A percentile compares a stretch with the other conserved stretches of the same genome.
These are phyloP conservation scores for Netelia melanura DNA, from an alignment of 2,888 invertebrate species.

Conservation along the genomic window DNA sequence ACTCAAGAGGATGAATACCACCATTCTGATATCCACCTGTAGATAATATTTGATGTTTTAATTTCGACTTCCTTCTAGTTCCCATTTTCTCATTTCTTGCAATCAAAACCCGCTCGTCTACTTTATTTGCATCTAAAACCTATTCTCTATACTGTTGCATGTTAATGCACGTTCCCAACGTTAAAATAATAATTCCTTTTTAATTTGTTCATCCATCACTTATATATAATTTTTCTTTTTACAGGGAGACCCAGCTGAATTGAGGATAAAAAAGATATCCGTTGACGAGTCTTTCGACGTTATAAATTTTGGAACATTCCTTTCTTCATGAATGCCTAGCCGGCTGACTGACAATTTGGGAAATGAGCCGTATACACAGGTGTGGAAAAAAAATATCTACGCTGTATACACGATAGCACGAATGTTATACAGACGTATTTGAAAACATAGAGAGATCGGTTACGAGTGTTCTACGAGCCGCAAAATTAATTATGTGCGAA, in stretches of 20 bases:
- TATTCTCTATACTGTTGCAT: too few relatives aligned
- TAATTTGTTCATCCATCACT: too few relatives aligned
- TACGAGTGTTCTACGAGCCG: slow-evolving; percentile 24
- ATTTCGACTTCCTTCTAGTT: slow-evolving; percentile 6
- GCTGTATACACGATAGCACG: background rate
- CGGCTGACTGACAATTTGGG: background rate
- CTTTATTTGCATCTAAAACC: too few relatives aligned
- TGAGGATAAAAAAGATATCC: background rate
- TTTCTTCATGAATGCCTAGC: too few relatives aligned
- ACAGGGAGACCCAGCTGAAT: background rate
- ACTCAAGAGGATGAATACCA: slow-evolving; percentile 11
- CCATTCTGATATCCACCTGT: too few relatives aligned
- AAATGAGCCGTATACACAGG: slow-evolving; percentile 4
- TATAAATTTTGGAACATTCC: too few relatives aligned
- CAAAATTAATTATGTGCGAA: slow-evolving; percentile 64
- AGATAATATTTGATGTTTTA: too few relatives aligned
- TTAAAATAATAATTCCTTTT: background rate
- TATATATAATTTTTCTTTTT: background rate
- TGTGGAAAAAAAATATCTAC: background rate
- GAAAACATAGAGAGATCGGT: slow-evolving; percentile 34
- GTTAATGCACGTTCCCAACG: too few relatives aligned
- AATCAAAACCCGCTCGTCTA: too few relatives aligned
- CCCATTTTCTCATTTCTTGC: too few relatives aligned
- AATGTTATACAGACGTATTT: slow-evolving; percentile 3
- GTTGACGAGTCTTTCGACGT: background rate